Percentiles rank a stretch among this genome's conserved stretches.
These are phyloP conservation scores for Hermetia illucens DNA, from an alignment of 1,140 invertebrate genomes.

Conservation along the genomic window DNA sequence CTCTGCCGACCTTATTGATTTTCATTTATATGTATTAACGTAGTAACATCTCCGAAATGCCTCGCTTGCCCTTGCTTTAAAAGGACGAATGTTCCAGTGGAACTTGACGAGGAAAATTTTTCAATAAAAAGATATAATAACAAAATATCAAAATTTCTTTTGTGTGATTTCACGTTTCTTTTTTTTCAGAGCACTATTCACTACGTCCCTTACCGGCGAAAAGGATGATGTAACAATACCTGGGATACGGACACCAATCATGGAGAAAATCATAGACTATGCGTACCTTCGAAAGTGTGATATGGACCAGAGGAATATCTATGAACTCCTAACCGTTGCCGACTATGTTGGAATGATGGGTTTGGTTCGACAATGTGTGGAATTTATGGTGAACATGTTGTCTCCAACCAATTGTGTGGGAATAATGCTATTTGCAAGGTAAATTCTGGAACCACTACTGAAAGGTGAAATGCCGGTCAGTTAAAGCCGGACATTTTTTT, in stretches of 20 bases:
- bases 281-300: slow-evolving; percentile 61
- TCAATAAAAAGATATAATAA: too few relatives aligned
- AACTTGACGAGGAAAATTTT: too few relatives aligned
- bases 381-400: slow-evolving; percentile 50
- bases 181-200: slow-evolving; percentile 70
- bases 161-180: too few relatives aligned
- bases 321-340: slow-evolving; percentile 54
- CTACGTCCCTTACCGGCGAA: slow-evolving; percentile 50
- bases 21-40: too few relatives aligned
- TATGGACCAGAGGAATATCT: slow-evolving; percentile 61
- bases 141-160: background rate
- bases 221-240: slow-evolving; percentile 56
- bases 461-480: background rate
- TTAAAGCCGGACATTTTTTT: slow-evolving; percentile 3
- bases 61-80: too few relatives aligned
- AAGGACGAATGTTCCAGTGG: too few relatives aligned
- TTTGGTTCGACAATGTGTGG: slow-evolving; percentile 59
- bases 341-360: slow-evolving; percentile 70
- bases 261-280: slow-evolving; percentile 64
- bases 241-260: slow-evolving; percentile 56
- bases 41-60: too few relatives aligned
- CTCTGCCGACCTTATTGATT: too few relatives aligned
- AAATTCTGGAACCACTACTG: slow-evolving; percentile 3
- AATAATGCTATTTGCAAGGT: slow-evolving; percentile 63
- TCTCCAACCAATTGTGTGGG: slow-evolving; percentile 65